phyloP scores from a whole-genome alignment of 2,888 invertebrate species.

The Acronicta psi region DNA sequence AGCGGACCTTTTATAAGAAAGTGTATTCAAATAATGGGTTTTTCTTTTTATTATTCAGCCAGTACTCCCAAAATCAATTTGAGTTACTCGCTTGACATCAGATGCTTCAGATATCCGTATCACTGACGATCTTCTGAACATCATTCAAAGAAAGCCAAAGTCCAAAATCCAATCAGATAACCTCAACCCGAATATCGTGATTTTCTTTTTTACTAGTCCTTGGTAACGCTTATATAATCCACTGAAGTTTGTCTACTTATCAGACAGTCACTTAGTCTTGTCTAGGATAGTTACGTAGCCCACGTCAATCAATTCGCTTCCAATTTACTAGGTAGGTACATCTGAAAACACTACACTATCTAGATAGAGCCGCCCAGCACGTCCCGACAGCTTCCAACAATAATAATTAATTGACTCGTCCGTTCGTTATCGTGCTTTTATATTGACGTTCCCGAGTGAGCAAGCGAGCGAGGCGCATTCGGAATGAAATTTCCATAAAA shows the following conservation, averaged over 20 bases:
- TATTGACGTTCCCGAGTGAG: constrained; percentile 87
- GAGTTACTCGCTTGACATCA: no score
- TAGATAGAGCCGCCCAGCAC: constrained; percentile 77
- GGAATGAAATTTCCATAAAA: constrained; percentile 90
- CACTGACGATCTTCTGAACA: no score
- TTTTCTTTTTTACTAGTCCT: background rate
- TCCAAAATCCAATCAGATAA: background rate
- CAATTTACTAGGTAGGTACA: constrained; percentile 47
- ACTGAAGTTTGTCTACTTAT: constrained; percentile 14
- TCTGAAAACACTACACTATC: constrained; percentile 68
- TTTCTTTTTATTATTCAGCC: no score
- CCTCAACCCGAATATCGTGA: background rate
- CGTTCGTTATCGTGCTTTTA: constrained; percentile 89
- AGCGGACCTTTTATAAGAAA: background rate
- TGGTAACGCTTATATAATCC: background rate
- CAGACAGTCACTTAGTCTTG: constrained; percentile 7
- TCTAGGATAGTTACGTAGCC: constrained; percentile 10
- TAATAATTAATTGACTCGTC: constrained; percentile 89
- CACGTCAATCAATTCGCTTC: constrained; percentile 33
- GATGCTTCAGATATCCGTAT: no score
- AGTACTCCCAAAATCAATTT: no score
- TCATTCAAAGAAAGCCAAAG: no score
- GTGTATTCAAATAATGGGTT: no score
- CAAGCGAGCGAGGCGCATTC: constrained; percentile 87
- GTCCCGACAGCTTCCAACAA: constrained; percentile 87